Evolutionary conservation across 1,140 invertebrate genomes (phyloP), one percentile per base, ranked within the genome.

Genomic region (Agraylea sexmaculata): DNA sequence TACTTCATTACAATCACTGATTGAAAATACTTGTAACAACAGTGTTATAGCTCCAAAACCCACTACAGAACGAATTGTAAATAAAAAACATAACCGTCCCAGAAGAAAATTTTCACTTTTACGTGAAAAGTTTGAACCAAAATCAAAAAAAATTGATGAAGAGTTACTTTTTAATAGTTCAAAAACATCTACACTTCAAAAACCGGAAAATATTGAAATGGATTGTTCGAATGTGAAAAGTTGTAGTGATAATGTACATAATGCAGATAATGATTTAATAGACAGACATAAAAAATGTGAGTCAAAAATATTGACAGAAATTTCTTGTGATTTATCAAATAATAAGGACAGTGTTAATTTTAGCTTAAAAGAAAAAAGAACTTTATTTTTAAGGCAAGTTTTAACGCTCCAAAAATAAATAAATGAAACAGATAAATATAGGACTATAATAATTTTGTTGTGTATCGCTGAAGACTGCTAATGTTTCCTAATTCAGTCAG

Each of bases 101-200:
- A 62, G 68, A 37, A 57, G 72, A 51, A 76, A 75, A 53, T 74
- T 75, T 54, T 76, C 73, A 6, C 57, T 75, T 32, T 50, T 76
- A 17, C 61, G 71, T 42, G 74, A 77, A 47, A 66, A 62, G 45
- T 76, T 75, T 53, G 74, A 77, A 56, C 61, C 69, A 19, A 66
- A 68, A 55, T 51, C 57, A 28, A 61, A 61, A 45, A 44, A 62
- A 37, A 54, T 65, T 41, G 63, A 66, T 49, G 60, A 66, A 55
- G 64, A 60, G 60, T 64, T 53, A 42, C 59, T 58, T 42, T 70
- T 49, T 47, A 53, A 57, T 36, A 53, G 53, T 39, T 51, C 56
- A 23, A 60, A 62, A 46, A 66, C n/a, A n/a, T n/a, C n/a, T n/a
- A n/a, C n/a, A n/a, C n/a, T n/a, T n/a, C n/a, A n/a, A n/a, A n/a